Base-by-base conservation (phyloP, 2,797 vertebrate genomes). In the Dromococcyx pavoninus region DNA sequence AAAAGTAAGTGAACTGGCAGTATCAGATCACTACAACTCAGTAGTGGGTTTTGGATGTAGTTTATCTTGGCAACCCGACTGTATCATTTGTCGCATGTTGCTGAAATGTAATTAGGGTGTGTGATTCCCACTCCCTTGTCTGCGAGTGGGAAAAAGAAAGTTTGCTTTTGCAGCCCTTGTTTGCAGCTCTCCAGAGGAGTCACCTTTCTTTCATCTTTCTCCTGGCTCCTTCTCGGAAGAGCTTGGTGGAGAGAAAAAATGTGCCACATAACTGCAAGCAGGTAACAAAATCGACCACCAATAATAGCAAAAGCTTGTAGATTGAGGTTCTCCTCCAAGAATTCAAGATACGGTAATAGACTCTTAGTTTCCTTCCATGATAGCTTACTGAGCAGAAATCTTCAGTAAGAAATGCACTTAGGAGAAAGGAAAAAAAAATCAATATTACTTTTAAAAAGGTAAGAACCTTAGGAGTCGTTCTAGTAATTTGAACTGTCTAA, bases 71-170 rank as follows among this genome's bases (percentile, higher is more conserved):
- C 71, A 90, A 5, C 53, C n/a, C 1, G 1, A 10, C 48, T 71
- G 7, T 74, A 66, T 64, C 9, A 24, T 10, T 89, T 2, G 3
- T 65, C 76, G 76, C 0, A 0, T 12, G 24, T 58, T 89, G 86
- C 66, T 92, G 89, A 94, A 88, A 89, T 85, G 62, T 86, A 93
- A 65, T 90, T 76, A 50, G 61, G 41, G 37, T 64, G 33, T 54
- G 79, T 86, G 50, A 33, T 43, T 90, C 90, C 67, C 0, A 0
- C 16, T 80, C 21, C 54, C 53, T 66, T 88, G 69, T 88, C 67
- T 2, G n/a, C 79, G 67, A 51, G 56, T 48, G 69, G 87, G 71
- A 80, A 94, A 65, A 83, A 66, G 53, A n/a, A 53, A 30, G 25
- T 10, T 67, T 53, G 39, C 37, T 92, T 90, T 90, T 88, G 35